A percentile compares a stretch with the other conserved stretches of the same genome.
phyloP scores from a whole-genome alignment of 2,888 invertebrate genomes.

The Lasius fuliginosus region DNA sequence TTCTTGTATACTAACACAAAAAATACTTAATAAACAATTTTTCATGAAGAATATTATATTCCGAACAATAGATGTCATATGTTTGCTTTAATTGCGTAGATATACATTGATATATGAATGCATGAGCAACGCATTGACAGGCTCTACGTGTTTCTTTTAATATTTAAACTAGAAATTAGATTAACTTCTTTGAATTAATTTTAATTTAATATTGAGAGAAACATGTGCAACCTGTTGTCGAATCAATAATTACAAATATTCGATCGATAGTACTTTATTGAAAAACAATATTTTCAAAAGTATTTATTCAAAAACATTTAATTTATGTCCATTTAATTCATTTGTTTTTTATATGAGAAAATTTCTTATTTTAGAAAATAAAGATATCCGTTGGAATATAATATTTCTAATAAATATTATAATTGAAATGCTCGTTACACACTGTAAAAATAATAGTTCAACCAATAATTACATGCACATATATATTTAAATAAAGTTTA shows the following conservation, averaged over 20 bases:
- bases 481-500: constrained; percentile 77
- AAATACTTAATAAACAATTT: neutral
- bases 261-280: too few species aligned
- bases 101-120: neutral
- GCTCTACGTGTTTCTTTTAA: neutral
- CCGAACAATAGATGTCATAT: neutral
- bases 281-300: too few species aligned
- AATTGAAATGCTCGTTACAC: neutral
- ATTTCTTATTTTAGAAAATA: too few species aligned
- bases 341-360: too few species aligned
- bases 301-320: neutral
- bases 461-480: constrained; percentile 14
- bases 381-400: neutral
- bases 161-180: neutral
- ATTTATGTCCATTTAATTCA: too few species aligned
- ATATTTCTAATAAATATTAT: neutral
- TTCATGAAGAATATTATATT: neutral
- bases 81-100: neutral
- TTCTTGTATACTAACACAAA: neutral
- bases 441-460: neutral
- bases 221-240: neutral
- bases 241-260: too few species aligned
- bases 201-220: neutral
- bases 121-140: neutral
- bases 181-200: neutral